phyloP scores from a whole-genome alignment of 2,113 vertebrate species.

The Terrapene triunguis region DNA sequence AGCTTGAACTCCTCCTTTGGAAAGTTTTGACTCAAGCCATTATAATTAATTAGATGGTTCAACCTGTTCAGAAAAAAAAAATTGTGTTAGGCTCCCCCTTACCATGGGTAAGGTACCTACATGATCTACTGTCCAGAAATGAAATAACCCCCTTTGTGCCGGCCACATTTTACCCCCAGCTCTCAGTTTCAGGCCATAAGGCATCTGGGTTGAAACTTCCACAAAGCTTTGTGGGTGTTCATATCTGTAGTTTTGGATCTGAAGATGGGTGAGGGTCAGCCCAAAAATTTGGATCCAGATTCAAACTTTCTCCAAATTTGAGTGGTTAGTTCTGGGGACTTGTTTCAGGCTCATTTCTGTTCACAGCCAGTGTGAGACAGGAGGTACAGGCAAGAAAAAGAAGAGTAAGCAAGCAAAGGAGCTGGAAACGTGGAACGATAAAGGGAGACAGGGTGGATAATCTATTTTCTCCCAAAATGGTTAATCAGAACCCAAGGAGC shows the following conservation, averaged over 20 bases:
- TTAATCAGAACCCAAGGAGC: not conserved
- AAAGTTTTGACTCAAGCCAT: conserved; percentile 56
- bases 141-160: conserved; percentile 4
- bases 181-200: not conserved
- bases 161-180: not conserved
- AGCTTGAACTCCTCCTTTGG: conserved; percentile 50
- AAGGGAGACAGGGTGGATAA: not conserved
- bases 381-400: not conserved
- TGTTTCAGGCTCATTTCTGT: not conserved
- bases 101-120: not conserved
- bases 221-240: not conserved
- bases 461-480: not conserved
- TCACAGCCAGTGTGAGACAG: not conserved
- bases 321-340: not conserved
- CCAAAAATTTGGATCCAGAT: not conserved
- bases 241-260: not conserved
- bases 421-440: not conserved
- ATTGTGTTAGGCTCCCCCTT: not conserved
- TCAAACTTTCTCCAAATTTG: not conserved
- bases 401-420: not conserved
- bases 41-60: conserved; percentile 68
- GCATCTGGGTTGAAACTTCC: not conserved
- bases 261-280: fast-evolving
- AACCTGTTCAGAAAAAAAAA: conserved; percentile 29
- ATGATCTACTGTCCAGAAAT: conserved; percentile 23